Base-by-base conservation (phyloP, 2,888 invertebrate species). In the Drosophila falleni region DNA sequence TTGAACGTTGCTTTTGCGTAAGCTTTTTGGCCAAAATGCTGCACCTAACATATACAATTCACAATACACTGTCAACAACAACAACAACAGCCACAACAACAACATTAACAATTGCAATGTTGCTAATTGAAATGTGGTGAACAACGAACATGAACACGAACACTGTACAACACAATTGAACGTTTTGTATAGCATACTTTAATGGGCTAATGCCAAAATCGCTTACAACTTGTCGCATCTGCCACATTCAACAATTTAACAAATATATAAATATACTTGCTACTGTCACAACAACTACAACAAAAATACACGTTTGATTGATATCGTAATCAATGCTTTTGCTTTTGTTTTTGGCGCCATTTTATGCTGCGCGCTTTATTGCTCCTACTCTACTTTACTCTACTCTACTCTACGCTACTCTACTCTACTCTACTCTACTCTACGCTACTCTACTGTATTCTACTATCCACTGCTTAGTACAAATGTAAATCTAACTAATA, bases 311-410 rank as follows among this genome's bases (percentile, higher is more conserved):
- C 77, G 58, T 70, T 86, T 84, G 66, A 84, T 72, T 76, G 81
- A 84, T 76, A 87, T 59, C 70, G 71, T 82, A 75, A 73, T 86
- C 87, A 89, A 89, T 83, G 84, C 84, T 84, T 84, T 89, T 81
- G 84, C 84, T 84, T 84, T 76, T 82, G 80, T 80, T 82, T 64
- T 69, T 65, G 77, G 77, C 77, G 70, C 59, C 51, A 61, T 46
- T 51, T 74, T 74, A 63, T 65, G 74, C 66, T 69, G 71, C 62
- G 86, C 86, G 88, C 88, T 86, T 84, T 78, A 55, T 58, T 81
- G 80, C 70, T 79, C 76, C 77, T 59, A 62, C 53, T 51, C 59
- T 56, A 59, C 59, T 54, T 66, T 73, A 61, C 53, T 42, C 59
- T 56, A 59, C 59, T 54, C 73, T 73, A 61, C 53, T 42, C 58